Conservation (phyloP, 2,797 vertebrate species). For the Falco columbarius region DNA sequence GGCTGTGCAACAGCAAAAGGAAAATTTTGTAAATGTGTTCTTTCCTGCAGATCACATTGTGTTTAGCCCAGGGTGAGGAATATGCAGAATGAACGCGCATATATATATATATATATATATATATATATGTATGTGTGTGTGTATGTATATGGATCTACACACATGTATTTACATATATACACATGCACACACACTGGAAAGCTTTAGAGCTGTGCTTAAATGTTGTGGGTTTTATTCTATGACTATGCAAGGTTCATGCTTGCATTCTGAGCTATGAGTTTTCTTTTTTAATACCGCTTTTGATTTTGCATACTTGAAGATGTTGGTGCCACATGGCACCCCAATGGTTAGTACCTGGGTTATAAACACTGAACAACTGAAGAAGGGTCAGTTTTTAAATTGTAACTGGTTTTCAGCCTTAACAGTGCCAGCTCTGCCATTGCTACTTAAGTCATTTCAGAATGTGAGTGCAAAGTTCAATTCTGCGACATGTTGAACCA, state of each 20-base stretch:
- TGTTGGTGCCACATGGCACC: not conserved
- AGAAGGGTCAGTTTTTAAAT: not conserved
- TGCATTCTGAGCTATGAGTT: not conserved
- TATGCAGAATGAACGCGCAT: too few species aligned
- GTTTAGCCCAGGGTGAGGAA: not conserved
- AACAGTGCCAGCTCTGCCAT: not conserved
- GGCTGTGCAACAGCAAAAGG: not conserved
- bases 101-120: too few species aligned
- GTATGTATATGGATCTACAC: too few species aligned
- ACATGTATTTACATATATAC: accelerated
- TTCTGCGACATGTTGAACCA: not conserved
- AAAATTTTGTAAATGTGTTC: not conserved
- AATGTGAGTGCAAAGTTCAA: accelerated
- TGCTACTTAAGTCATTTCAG: not conserved
- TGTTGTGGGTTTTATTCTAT: not conserved
- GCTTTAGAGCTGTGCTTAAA: not conserved
- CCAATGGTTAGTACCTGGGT: not conserved
- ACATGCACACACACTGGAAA: not conserved
- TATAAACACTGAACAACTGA: not conserved
- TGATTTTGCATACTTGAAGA: not conserved
- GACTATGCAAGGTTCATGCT: not conserved
- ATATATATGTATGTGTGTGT: too few species aligned
- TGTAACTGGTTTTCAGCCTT: not conserved
- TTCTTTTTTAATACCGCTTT: not conserved
- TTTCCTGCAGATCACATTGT: not conserved